Conservation (phyloP, 2,113 vertebrate genomes). For the Romanogobio albipinnatus region DNA sequence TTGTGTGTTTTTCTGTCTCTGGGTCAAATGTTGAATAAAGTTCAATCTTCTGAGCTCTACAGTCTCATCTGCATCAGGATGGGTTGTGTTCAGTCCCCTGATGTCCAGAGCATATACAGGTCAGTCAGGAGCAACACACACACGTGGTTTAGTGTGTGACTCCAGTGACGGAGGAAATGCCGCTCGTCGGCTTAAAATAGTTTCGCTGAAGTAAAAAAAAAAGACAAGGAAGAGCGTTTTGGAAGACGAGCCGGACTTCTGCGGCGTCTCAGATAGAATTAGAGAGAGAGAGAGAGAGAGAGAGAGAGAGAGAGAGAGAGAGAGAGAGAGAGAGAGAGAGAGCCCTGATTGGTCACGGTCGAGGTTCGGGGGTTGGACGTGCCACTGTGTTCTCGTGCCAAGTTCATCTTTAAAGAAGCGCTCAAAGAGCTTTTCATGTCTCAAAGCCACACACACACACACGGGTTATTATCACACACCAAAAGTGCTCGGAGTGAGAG, state of each 20-base stretch:
- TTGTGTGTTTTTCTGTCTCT: not conserved
- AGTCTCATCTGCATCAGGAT: not conserved
- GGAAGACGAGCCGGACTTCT: conserved; percentile 47
- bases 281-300: not conserved
- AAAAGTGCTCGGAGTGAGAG: not conserved
- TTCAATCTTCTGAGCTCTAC: not conserved
- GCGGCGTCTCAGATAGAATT: conserved; percentile 50
- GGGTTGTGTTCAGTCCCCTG: not conserved
- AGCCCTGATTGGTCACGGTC: conserved; percentile 55
- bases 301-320: too few relatives aligned
- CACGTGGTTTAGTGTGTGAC: too few relatives aligned
- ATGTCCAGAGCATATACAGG: not conserved
- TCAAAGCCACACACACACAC: conserved; percentile 9
- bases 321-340: not conserved
- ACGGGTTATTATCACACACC: not conserved
- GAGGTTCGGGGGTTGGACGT: conserved; percentile 37
- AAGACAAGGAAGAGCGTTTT: conserved; percentile 30
- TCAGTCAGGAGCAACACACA: not conserved
- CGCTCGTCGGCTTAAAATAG: conserved; percentile 26
- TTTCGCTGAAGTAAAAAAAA: not conserved
- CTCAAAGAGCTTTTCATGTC: conserved; percentile 28
- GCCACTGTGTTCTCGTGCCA: conserved; percentile 48
- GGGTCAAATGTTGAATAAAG: not conserved
- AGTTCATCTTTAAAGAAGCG: conserved; percentile 52
- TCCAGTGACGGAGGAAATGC: too few relatives aligned